Percentiles rank a stretch among this genome's conserved stretches.
These are phyloP conservation scores for Acropora tenuis DNA, from an alignment of 64 coral and sea anemone species.

Conservation along the genomic window DNA sequence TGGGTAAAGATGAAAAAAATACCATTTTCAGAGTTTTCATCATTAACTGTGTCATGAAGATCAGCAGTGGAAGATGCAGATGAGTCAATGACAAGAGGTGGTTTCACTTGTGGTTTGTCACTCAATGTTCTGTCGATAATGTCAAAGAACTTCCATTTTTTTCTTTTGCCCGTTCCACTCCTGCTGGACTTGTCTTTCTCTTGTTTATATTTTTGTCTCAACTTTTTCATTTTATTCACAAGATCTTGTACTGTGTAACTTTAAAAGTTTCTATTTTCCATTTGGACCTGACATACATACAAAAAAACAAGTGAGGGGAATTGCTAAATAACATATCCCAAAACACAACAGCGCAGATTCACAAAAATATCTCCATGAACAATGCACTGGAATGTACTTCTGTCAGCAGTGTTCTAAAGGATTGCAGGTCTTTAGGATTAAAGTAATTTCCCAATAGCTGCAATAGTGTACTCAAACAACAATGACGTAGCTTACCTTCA, in stretches of 20 bases:
- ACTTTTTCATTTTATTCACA: conserved; percentile 24
- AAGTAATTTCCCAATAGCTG: no score
- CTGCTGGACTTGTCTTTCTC: conserved; percentile 38
- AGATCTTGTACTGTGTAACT: conserved; percentile 19
- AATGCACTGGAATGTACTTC: conserved; percentile 16
- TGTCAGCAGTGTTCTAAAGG: background rate
- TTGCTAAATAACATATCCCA: conserved; percentile 2
- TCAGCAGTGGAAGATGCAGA: conserved; percentile 12
- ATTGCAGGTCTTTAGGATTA: no score
- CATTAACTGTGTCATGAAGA: conserved; percentile 5
- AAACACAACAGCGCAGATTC: background rate
- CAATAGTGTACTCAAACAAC: no score
- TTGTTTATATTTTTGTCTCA: conserved; percentile 25
- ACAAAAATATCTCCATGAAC: conserved; percentile 1
- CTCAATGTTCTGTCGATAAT: conserved; percentile 13
- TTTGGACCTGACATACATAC: conserved; percentile 1
- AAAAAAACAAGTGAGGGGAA: background rate
- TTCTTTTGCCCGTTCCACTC: conserved; percentile 7
- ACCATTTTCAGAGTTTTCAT: conserved; percentile 10
- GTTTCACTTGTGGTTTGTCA: conserved; percentile 21
- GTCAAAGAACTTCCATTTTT: conserved; percentile 47
- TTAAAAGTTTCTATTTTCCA: conserved; percentile 21
- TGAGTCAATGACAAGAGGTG: conserved; percentile 18
- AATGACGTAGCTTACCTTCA: no score
- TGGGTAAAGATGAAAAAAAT: background rate